Conservation (phyloP, 30 jellyfish, hydroid and myxozoan species). For the Aurelia sp. region DNA sequence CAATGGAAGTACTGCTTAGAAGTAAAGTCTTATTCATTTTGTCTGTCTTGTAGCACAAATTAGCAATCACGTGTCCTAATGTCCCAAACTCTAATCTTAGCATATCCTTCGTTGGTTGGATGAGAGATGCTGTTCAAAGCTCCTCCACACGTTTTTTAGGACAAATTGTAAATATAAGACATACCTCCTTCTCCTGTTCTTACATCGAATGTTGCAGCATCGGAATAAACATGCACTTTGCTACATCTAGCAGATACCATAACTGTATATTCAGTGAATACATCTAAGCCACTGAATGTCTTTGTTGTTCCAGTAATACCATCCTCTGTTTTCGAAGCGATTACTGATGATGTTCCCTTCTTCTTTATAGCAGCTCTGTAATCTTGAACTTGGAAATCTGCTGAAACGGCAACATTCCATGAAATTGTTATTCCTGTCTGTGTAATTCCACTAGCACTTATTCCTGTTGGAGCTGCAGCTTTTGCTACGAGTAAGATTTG, state of each 20-base stretch:
- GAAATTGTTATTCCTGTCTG: conserved; percentile 7
- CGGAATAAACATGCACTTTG: conserved; percentile 5
- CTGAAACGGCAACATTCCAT: conserved; percentile 30
- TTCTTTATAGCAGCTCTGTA: conserved; percentile 37
- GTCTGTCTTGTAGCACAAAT: too few species aligned
- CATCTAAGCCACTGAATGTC: conserved; percentile 30
- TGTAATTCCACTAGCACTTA: conserved; percentile 11
- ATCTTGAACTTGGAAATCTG: conserved; percentile 28
- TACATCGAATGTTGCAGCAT: conserved; percentile 28
- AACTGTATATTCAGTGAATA: conserved; percentile 45
- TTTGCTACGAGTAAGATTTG: conserved; percentile 14
- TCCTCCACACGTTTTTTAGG: too few species aligned
- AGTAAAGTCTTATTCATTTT: too few species aligned
- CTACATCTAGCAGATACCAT: conserved; percentile 39
- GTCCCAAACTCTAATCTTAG: too few species aligned
- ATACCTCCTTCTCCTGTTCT: conserved; percentile 69
- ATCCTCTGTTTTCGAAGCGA: background rate
- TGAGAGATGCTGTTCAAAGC: too few species aligned
- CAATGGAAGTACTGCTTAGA: too few species aligned
- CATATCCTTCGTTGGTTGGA: too few species aligned
- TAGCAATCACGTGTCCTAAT: too few species aligned
- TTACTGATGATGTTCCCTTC: conserved; percentile 5
- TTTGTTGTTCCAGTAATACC: conserved; percentile 11
- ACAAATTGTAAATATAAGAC: background rate
- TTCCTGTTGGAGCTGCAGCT: conserved; percentile 44